These are phyloP conservation scores for Hylaeus volcanicus DNA, from an alignment of 1,140 invertebrate genomes.

Conservation along the genomic window DNA sequence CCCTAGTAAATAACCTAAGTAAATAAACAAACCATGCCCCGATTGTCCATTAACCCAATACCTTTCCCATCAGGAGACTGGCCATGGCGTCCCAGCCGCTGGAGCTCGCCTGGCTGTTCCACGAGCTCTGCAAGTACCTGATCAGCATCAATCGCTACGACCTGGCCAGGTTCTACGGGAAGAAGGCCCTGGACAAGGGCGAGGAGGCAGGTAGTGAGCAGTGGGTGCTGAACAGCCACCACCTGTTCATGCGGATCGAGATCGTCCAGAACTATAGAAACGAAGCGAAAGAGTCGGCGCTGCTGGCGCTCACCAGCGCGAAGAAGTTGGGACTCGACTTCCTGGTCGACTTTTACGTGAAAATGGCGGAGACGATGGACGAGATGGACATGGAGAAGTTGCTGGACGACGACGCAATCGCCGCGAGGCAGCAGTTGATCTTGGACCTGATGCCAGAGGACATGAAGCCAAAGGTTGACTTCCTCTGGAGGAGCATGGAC, in stretches of 20 bases:
- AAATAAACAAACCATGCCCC: too few species aligned
- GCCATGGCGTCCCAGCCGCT: constrained; percentile 64
- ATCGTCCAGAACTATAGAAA: constrained; percentile 69
- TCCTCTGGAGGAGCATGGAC: constrained; percentile 68
- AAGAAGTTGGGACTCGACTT: constrained; percentile 62
- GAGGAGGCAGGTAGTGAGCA: constrained; percentile 44
- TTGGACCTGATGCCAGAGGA: constrained; percentile 66
- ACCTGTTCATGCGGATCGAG: constrained; percentile 70
- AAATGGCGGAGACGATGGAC: constrained; percentile 56
- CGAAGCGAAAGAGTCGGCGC: constrained; percentile 70
- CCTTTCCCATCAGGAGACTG: constrained; percentile 42
- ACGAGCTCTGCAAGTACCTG: constrained; percentile 69
- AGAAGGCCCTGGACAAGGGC: constrained; percentile 65
- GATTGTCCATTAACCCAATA: too few species aligned
- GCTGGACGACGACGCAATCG: constrained; percentile 55
- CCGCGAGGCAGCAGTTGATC: constrained; percentile 63
- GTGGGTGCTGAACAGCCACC: constrained; percentile 68
- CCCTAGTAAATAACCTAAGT: too few species aligned
- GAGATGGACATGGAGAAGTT: constrained; percentile 59
- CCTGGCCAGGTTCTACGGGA: constrained; percentile 71
- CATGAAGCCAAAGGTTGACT: constrained; percentile 61
- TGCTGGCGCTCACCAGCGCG: constrained; percentile 55
- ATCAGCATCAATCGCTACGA: constrained; percentile 67
- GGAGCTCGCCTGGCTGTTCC: constrained; percentile 72
- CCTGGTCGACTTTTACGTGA: constrained; percentile 70